These are phyloP conservation scores for Trachemys scripta DNA, from an alignment of 2,113 vertebrate species.

Conservation along the genomic window DNA sequence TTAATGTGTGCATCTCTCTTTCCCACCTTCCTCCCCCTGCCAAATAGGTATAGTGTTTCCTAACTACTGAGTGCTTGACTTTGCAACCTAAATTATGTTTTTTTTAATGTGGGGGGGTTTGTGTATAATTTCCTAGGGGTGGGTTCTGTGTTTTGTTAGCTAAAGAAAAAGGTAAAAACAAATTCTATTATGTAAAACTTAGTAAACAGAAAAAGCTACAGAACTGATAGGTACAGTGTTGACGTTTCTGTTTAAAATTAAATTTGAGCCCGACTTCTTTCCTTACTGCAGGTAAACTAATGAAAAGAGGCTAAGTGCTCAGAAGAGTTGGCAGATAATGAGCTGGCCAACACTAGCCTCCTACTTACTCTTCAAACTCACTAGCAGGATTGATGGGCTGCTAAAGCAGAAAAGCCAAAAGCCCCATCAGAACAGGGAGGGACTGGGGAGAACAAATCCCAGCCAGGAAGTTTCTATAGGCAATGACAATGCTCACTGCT, in stretches of 20 bases:
- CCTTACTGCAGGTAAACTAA: not conserved
- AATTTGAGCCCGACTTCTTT: not conserved
- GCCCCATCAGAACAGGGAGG: not conserved
- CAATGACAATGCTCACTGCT: not conserved
- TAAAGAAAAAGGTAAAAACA: not conserved
- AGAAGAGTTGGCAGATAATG: not conserved
- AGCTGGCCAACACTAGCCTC: not conserved
- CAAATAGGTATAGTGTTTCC: not conserved
- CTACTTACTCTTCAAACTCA: not conserved
- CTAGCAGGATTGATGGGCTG: not conserved
- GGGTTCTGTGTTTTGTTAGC: not conserved
- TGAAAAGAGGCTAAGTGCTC: not conserved
- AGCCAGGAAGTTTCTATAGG: not conserved
- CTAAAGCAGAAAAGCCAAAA: not conserved
- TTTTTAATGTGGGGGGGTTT: not conserved
- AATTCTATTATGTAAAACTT: not conserved
- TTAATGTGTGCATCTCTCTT: not conserved
- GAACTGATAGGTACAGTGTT: not conserved
- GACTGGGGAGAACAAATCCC: not conserved
- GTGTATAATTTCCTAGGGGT: not conserved
- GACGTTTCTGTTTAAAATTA: not conserved
- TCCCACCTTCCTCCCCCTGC: not conserved
- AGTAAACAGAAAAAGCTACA: not conserved
- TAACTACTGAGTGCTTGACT: not conserved
- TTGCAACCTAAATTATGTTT: not conserved